Conservation (phyloP, 2,888 invertebrate species). For the Coecobrya sp. region DNA sequence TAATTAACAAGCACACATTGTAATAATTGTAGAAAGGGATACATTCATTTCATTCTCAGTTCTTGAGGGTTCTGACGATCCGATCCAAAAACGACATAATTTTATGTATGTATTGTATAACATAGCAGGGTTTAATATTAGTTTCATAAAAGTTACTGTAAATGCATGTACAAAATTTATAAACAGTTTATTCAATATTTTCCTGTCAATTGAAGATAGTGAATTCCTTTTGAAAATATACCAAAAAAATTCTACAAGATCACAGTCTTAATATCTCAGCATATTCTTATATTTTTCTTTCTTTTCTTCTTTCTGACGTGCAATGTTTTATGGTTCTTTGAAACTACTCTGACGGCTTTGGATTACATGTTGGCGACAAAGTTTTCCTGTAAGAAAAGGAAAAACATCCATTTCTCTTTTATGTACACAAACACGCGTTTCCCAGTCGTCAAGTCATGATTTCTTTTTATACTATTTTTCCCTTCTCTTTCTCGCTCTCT, state of each 20-base stretch:
- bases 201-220: background rate
- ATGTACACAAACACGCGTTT: constrained; percentile 53
- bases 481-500: constrained; percentile 17
- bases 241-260: background rate
- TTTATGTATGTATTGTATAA: background rate
- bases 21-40: background rate
- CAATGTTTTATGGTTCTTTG: constrained; percentile 62
- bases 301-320: constrained; percentile 34
- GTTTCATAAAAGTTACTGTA: background rate
- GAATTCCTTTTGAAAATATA: background rate
- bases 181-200: no score
- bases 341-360: constrained; percentile 54
- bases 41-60: background rate
- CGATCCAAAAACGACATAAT: background rate
- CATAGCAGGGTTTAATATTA: background rate
- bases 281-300: background rate
- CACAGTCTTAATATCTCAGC: no score
- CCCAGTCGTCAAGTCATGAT: constrained; percentile 46
- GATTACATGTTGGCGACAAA: constrained; percentile 67
- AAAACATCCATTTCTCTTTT: constrained; percentile 32
- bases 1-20: constrained; percentile 86
- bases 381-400: constrained; percentile 45
- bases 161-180: no score
- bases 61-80: constrained; percentile 43
- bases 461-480: constrained; percentile 47